phyloP scores from a whole-genome alignment of 2,888 invertebrate species.

The Drosophila paranaensis region DNA sequence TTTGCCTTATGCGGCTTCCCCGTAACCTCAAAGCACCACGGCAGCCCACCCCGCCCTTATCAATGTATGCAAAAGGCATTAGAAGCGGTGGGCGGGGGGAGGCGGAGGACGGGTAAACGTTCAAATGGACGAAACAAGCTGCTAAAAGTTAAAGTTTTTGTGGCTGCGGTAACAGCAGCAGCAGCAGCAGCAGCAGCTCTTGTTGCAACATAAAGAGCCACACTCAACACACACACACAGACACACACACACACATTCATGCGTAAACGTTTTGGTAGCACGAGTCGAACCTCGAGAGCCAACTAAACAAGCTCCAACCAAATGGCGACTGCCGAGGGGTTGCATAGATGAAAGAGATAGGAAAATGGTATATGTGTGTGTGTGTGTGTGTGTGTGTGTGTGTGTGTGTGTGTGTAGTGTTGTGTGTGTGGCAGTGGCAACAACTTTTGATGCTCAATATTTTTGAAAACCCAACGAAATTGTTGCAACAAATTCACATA shows the following conservation, averaged over 20 bases:
- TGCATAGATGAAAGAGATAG: background rate
- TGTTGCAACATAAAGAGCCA: constrained; percentile 60
- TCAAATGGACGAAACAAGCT: constrained; percentile 65
- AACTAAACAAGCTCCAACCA: constrained; percentile 53
- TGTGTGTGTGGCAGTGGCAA: constrained; percentile 37
- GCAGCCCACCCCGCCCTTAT: constrained; percentile 1
- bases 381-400: background rate
- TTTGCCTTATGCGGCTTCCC: constrained; percentile 60
- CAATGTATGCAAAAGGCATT: constrained; percentile 18
- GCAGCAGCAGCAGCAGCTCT: constrained; percentile 29
- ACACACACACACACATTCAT: constrained; percentile 15
- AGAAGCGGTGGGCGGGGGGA: background rate
- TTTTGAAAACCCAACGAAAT: constrained; percentile 65
- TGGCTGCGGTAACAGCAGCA: constrained; percentile 50
- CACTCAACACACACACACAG: constrained; percentile 32
- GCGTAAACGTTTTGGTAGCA: constrained; percentile 61
- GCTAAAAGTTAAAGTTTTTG: constrained; percentile 72
- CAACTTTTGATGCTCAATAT: constrained; percentile 72
- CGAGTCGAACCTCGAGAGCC: constrained; percentile 37
- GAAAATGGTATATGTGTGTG: background rate
- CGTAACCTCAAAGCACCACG: constrained; percentile 4
- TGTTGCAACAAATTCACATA: constrained; percentile 67
- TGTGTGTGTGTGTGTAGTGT: constrained; percentile 3
- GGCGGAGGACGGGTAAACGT: background rate
- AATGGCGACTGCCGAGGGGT: background rate